phyloP scores from a whole-genome alignment of 2,113 vertebrate species.

The Triplophysa tibetana region DNA sequence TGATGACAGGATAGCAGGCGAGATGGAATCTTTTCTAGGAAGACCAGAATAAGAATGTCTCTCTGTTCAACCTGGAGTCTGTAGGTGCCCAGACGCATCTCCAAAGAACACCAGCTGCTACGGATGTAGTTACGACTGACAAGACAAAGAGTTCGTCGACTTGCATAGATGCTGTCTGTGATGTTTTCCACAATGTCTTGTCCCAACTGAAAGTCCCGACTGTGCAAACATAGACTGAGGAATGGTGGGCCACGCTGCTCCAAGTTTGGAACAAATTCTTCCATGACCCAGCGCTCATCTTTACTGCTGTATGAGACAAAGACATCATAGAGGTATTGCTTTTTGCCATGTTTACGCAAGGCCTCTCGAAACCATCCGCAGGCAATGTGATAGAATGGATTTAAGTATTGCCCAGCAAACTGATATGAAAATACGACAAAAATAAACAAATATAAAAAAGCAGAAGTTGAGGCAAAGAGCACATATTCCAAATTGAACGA shows the following conservation, averaged over 20 bases:
- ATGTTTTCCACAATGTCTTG: no score
- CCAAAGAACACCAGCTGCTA: conserved; percentile 60
- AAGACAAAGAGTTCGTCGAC: no score
- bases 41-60: conserved; percentile 60
- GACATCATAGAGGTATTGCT: conserved; percentile 64
- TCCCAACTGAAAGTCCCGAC: no score
- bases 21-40: conserved; percentile 55
- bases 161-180: no score
- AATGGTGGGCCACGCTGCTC: conserved; percentile 44
- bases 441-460: conserved; percentile 52
- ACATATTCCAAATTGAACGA: conserved; percentile 60
- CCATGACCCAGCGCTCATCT: conserved; percentile 69
- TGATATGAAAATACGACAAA: conserved; percentile 53
- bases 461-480: conserved; percentile 57
- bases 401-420: conserved; percentile 56
- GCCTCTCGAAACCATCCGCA: conserved; percentile 56
- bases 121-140: background rate
- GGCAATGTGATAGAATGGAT: conserved; percentile 67
- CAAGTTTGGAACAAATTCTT: conserved; percentile 62
- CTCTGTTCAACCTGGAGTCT: conserved; percentile 55
- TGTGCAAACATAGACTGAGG: no score
- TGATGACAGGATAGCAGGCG: conserved; percentile 52
- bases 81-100: conserved; percentile 56
- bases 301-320: conserved; percentile 72
- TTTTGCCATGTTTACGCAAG: conserved; percentile 55